A percentile compares a stretch with the other conserved stretches of the same genome.
phyloP scores from a whole-genome alignment of 2,888 invertebrate species.

The Labia minor region DNA sequence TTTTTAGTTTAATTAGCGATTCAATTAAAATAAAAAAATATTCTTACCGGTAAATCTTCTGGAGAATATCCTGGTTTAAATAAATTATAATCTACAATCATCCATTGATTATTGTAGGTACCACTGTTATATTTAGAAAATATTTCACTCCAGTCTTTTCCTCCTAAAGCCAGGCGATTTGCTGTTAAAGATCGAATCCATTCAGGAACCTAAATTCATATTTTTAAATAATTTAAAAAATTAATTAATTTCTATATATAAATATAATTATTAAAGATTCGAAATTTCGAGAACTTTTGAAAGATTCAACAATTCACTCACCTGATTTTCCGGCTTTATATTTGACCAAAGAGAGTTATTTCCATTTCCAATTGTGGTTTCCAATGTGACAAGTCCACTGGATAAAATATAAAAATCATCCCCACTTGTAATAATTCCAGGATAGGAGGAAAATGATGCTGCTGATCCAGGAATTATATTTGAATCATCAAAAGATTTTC shows the following conservation, averaged over 20 bases:
- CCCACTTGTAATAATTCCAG: slow-evolving; percentile 45
- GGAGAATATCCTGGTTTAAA: slow-evolving; percentile 39
- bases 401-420: slow-evolving; percentile 54
- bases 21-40: too few relatives aligned
- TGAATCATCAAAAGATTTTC: slow-evolving; percentile 30
- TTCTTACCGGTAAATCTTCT: neutral
- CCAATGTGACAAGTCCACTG: slow-evolving; percentile 48
- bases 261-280: neutral
- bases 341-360: slow-evolving; percentile 48
- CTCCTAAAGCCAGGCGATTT: slow-evolving; percentile 49
- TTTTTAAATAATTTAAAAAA: neutral
- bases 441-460: slow-evolving; percentile 53
- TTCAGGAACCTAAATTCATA: slow-evolving; percentile 38
- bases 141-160: slow-evolving; percentile 47
- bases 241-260: too few relatives aligned
- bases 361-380: slow-evolving; percentile 59
- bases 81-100: slow-evolving; percentile 53
- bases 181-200: slow-evolving; percentile 54
- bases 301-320: slow-evolving; percentile 25
- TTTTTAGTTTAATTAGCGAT: slow-evolving; percentile 15
- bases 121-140: slow-evolving; percentile 56
- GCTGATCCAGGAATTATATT: slow-evolving; percentile 43
- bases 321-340: slow-evolving; percentile 43
- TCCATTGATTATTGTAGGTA: slow-evolving; percentile 69
- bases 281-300: too few relatives aligned